Percentiles rank a stretch among this genome's conserved stretches.
Conservation (phyloP, 2,113 vertebrate genomes). For the Actenoides hombroni region DNA sequence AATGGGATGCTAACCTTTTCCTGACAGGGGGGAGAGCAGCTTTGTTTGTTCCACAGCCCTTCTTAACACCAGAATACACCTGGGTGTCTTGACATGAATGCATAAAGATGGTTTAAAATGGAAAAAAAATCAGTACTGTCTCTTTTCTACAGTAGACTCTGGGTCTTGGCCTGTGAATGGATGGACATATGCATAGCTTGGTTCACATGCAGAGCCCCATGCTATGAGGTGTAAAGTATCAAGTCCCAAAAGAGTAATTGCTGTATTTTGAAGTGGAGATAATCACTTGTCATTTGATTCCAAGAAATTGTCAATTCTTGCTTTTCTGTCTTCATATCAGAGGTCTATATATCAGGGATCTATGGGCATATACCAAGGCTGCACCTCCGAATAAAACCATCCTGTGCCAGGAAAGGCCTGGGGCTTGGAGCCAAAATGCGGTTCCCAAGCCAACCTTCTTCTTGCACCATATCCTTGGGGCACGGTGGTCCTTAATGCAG, state of each 20-base stretch:
- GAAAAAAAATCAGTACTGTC: background rate
- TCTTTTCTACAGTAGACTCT: background rate
- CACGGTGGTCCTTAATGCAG: background rate
- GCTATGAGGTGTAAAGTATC: accelerated
- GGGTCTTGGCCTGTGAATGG: background rate
- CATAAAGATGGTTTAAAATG: background rate
- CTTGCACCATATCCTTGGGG: background rate
- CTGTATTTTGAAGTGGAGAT: background rate
- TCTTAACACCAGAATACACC: background rate
- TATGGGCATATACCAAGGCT: background rate
- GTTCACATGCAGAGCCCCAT: background rate
- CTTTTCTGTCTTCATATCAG: background rate
- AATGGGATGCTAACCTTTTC: background rate
- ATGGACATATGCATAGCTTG: background rate
- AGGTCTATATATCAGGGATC: background rate
- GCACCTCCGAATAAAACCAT: background rate
- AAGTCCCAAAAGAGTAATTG: background rate
- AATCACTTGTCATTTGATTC: background rate
- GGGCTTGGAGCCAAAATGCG: background rate
- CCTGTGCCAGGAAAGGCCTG: background rate
- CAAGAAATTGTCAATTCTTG: background rate
- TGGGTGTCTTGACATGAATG: background rate
- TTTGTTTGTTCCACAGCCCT: background rate
- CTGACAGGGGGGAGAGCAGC: background rate
- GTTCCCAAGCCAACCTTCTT: background rate